phyloP scores from a whole-genome alignment of 2,797 vertebrate genomes.

The Taeniopygia guttata region DNA sequence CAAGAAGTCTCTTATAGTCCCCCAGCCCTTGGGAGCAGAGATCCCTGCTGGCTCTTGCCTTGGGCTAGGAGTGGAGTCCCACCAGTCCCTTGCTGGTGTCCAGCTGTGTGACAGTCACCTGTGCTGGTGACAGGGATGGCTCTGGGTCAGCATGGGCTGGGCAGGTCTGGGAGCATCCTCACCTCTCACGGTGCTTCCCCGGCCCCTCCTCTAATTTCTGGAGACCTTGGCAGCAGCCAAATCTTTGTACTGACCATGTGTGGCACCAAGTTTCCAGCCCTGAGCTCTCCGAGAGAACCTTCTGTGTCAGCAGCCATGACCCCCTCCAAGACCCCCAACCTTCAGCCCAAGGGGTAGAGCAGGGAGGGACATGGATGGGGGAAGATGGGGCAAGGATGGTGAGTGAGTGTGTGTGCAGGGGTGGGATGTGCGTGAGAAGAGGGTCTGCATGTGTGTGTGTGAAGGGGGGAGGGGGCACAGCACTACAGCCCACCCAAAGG shows the following conservation, averaged over 20 bases:
- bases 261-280: not conserved
- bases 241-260: not conserved
- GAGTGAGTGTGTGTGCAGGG: not conserved
- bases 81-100: accelerated
- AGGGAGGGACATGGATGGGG: too few relatives aligned
- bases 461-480: not conserved
- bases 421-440: not conserved
- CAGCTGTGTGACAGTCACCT: too few relatives aligned
- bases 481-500: not conserved
- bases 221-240: not conserved
- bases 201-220: not conserved
- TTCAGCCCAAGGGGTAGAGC: not conserved
- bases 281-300: not conserved
- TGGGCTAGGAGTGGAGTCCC: not conserved
- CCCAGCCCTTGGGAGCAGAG: not conserved
- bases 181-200: not conserved
- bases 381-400: not conserved
- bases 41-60: not conserved
- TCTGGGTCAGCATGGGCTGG: not conserved
- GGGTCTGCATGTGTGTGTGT: not conserved
- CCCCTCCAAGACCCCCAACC: not conserved
- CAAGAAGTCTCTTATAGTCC: not conserved
- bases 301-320: not conserved
- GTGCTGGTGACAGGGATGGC: not conserved
- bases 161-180: not conserved